Percentiles rank a stretch among this genome's conserved stretches.
phyloP scores from a whole-genome alignment of 1,140 invertebrate species.

The Mercenaria mercenaria region DNA sequence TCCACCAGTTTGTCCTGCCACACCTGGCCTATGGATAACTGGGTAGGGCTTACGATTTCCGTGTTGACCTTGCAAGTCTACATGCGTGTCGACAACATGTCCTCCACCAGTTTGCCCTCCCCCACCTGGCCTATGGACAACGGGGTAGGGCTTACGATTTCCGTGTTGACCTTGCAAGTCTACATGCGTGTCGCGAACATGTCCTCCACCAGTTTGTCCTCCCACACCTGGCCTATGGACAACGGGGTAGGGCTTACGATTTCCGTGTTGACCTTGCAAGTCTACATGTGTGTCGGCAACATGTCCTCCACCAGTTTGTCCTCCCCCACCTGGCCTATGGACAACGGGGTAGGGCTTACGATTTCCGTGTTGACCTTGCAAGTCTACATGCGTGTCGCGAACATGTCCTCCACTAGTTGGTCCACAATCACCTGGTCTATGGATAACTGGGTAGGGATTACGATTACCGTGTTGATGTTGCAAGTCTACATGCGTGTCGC shows the following conservation, averaged over 20 bases:
- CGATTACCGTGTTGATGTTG: constrained; percentile 10
- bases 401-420: neutral
- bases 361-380: neutral
- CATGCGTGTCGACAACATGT: no score
- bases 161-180: neutral
- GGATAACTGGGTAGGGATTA: neutral
- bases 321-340: neutral
- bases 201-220: neutral
- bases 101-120: neutral
- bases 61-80: constrained; percentile 5
- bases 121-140: neutral
- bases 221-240: no score
- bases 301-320: neutral
- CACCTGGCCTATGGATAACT: neutral
- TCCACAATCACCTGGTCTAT: neutral
- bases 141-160: neutral
- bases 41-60: neutral
- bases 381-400: neutral
- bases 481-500: constrained; percentile 11
- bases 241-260: neutral
- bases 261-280: neutral
- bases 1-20: neutral
- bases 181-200: neutral
- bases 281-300: neutral
- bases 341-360: neutral